These are phyloP conservation scores for Setipinna tenuifilis DNA, from an alignment of 2,797 vertebrate genomes.

Conservation along the genomic window DNA sequence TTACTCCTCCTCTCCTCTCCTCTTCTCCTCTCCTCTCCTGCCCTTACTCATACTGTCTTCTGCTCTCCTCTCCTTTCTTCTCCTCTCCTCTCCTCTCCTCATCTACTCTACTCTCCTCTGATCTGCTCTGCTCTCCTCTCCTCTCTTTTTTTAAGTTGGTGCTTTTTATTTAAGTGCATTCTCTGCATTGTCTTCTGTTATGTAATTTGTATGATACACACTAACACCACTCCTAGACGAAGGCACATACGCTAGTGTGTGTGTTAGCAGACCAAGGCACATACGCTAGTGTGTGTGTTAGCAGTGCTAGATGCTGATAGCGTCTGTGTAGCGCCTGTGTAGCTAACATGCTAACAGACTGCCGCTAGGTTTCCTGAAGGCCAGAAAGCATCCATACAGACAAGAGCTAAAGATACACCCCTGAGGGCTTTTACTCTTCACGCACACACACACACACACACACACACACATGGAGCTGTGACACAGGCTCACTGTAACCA, in stretches of 20 bases:
- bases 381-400: neutral
- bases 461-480: too few relatives aligned
- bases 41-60: too few relatives aligned
- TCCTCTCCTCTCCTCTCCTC: neutral
- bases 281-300: neutral
- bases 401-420: too few relatives aligned
- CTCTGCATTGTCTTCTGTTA: neutral
- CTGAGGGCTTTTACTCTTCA: neutral
- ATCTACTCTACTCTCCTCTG: neutral
- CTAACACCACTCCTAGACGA: neutral
- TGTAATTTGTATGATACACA: neutral
- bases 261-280: neutral
- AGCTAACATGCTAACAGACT: neutral
- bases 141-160: neutral
- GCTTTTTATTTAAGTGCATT: neutral
- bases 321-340: too few relatives aligned
- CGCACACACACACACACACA: too few relatives aligned
- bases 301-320: too few relatives aligned
- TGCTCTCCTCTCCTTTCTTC: neutral
- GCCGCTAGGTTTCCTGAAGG: neutral
- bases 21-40: slow-evolving; percentile 45
- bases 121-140: neutral
- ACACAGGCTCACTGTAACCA: neutral
- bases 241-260: neutral
- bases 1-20: slow-evolving; percentile 81